These are phyloP conservation scores for Geopemphigus sp. DNA, from an alignment of 1,140 invertebrate species.

Conservation along the genomic window DNA sequence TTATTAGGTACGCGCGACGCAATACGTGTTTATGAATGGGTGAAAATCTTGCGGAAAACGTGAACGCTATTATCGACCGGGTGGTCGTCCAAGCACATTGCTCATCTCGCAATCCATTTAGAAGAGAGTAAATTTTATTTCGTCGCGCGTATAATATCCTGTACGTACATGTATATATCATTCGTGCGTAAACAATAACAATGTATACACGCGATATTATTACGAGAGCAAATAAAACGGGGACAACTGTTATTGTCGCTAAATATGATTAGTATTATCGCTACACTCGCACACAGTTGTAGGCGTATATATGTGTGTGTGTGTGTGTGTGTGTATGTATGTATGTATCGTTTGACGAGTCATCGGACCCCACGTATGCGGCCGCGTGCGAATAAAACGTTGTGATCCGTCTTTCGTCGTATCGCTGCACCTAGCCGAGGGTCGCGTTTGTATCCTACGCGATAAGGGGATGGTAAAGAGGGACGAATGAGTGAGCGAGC, in stretches of 20 bases:
- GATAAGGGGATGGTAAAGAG: no score
- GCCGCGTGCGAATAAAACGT: slow-evolving; percentile 21
- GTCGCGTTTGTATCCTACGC: not conserved
- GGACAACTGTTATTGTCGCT: slow-evolving; percentile 14
- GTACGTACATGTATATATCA: not conserved
- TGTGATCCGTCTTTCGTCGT: not conserved
- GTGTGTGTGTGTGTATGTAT: no score
- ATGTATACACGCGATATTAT: not conserved
- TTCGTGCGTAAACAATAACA: slow-evolving; percentile 20
- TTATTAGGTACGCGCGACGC: not conserved
- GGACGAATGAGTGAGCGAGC: not conserved
- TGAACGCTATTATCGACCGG: not conserved
- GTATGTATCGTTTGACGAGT: not conserved
- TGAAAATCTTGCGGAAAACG: not conserved
- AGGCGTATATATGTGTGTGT: no score
- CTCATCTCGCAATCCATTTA: slow-evolving; percentile 9
- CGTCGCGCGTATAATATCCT: not conserved
- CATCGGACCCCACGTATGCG: not conserved
- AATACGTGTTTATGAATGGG: no score
- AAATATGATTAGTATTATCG: slow-evolving; percentile 47
- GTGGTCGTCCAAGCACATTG: slow-evolving; percentile 2
- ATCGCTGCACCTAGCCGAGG: not conserved
- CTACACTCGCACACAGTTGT: not conserved
- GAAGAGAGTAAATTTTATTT: not conserved
- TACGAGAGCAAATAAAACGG: slow-evolving; percentile 34